These are phyloP conservation scores for Mechanitis mazaeus DNA, from an alignment of 2,888 invertebrate species.

Conservation along the genomic window DNA sequence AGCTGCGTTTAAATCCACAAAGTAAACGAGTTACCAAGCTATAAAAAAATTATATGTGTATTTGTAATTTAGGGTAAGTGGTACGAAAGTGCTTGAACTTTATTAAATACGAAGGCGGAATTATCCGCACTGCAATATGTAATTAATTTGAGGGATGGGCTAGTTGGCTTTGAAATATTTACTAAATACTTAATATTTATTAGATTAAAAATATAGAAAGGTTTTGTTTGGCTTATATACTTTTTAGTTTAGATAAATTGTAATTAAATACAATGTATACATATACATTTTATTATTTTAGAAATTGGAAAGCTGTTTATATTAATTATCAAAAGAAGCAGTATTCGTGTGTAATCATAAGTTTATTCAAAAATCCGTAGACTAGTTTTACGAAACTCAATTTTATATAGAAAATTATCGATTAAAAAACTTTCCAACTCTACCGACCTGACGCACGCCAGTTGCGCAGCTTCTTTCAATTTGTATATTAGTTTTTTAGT, in stretches of 20 bases:
- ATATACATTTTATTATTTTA: too few species aligned
- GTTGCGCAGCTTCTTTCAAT: conserved; percentile 1
- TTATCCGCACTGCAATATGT: conserved; percentile 27
- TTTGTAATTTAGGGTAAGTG: conserved; percentile 31
- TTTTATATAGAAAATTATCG: conserved; percentile 2
- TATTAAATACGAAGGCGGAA: conserved; percentile 27
- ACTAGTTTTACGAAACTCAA: background rate
- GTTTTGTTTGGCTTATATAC: too few species aligned
- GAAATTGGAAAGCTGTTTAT: too few species aligned
- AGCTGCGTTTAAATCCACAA: conserved; percentile 22
- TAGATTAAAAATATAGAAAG: too few species aligned
- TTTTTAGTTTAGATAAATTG: too few species aligned
- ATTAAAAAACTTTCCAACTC: conserved; percentile 5
- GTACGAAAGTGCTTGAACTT: conserved; percentile 27
- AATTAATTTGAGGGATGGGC: conserved; percentile 24
- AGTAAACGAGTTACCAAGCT: conserved; percentile 28
- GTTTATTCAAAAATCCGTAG: background rate
- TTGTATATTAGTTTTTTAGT: conserved; percentile 1
- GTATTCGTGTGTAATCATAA: background rate
- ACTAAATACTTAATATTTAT: conserved; percentile 4
- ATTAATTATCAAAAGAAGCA: too few species aligned
- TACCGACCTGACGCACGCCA: background rate
- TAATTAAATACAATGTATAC: too few species aligned
- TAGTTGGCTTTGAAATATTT: conserved; percentile 5
- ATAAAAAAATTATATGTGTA: conserved; percentile 29